phyloP scores from a whole-genome alignment of 1,140 invertebrate genomes.

The Patella vulgata region DNA sequence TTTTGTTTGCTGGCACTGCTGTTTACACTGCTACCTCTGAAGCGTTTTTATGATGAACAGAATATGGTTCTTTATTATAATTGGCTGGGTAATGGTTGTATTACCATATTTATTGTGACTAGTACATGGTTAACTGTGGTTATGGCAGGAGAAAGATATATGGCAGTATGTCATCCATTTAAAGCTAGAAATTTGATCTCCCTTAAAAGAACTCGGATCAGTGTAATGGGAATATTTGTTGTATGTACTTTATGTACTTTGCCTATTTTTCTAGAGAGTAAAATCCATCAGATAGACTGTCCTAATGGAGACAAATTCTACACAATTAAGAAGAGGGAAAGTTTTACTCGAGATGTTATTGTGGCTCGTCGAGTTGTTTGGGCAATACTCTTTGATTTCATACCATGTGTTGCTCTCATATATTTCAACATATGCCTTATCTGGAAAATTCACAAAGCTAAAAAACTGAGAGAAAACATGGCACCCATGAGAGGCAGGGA shows the following conservation, averaged over 20 bases:
- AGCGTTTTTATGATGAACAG: constrained; percentile 35
- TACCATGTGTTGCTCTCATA: constrained; percentile 56
- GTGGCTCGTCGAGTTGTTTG: constrained; percentile 46
- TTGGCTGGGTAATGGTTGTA: constrained; percentile 50
- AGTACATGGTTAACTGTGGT: constrained; percentile 63
- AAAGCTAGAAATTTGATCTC: constrained; percentile 59
- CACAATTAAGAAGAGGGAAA: constrained; percentile 25
- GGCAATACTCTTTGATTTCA: constrained; percentile 55
- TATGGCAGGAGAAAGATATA: constrained; percentile 61
- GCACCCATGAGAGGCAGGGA: constrained; percentile 33
- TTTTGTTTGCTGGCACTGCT: constrained; percentile 60
- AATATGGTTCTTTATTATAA: constrained; percentile 44
- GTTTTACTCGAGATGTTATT: constrained; percentile 36
- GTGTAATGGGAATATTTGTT: constrained; percentile 48
- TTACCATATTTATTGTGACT: constrained; percentile 61
- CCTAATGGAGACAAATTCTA: constrained; percentile 35
- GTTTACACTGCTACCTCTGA: constrained; percentile 44
- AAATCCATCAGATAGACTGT: constrained; percentile 41
- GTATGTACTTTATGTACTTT: constrained; percentile 49
- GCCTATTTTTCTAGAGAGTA: constrained; percentile 55
- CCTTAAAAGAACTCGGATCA: constrained; percentile 50
- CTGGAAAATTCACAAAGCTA: constrained; percentile 54
- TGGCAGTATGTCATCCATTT: constrained; percentile 63
- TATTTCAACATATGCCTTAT: constrained; percentile 62
- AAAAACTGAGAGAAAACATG: constrained; percentile 50